Base-by-base conservation (phyloP, 2,113 vertebrate species). In the Nothocercus nigrocapillus region DNA sequence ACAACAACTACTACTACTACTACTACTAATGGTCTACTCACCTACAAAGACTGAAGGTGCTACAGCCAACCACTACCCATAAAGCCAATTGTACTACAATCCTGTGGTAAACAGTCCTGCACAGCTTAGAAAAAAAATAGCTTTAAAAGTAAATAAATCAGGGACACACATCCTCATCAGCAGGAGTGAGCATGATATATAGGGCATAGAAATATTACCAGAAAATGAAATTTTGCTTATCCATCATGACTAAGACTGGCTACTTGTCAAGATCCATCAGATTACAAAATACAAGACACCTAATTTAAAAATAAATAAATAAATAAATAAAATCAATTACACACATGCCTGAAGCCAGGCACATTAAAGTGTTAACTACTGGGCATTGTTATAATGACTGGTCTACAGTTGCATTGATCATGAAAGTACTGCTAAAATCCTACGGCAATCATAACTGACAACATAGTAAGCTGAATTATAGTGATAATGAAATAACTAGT, bases 21-120 rank as follows among this genome's bases (percentile, higher is more conserved):
- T 36, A 36, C 5, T 4, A 30, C 4, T 32, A 40, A 73, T 30
- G 28, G 6, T 44, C 30, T 32, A 59, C 44, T 12, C 2, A 44
- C 93, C 89, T 53, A 67, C 82, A 94, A 84, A 92, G 82, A 93
- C 78, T 93, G 68, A 95, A 87, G 13, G 17, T 38, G 75, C 72
- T 24, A 69, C 75, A 94, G 76, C 4, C 34, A 81, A 27, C 47
- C 87, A 69, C 68, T 96, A 73, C 62, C 45, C 32, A 44, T 49
- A 8, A 54, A 83, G 20, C 4, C 8, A 79, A 88, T 68, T 5
- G 61, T 25, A 54, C 30, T 27, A 77, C 11, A 64, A 9, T 38
- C 19, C 11, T 94, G 19, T 38, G 18, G 45, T 75, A 73, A 62
- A 18, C n/a, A 42, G 51, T 81, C 78, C 63, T 89, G 17, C 44